phyloP scores from a whole-genome alignment of 1,140 invertebrate species.

The Coenobita brevimanus region DNA sequence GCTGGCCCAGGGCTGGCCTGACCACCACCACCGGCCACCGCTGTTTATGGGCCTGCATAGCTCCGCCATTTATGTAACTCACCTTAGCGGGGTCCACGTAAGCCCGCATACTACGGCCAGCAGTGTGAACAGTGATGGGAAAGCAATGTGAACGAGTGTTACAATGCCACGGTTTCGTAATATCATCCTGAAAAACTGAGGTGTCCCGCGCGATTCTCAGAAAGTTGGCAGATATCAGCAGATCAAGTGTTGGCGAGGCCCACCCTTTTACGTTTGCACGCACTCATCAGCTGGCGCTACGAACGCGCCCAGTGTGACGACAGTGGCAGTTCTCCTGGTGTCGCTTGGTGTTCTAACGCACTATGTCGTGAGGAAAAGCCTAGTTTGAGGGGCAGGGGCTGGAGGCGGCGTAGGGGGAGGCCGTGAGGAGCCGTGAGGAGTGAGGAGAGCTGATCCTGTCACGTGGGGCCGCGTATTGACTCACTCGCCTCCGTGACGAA shows the following conservation, averaged over 20 bases:
- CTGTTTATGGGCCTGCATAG: slow-evolving; percentile 67
- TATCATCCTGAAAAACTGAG: background rate
- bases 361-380: slow-evolving; percentile 59
- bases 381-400: slow-evolving; percentile 41
- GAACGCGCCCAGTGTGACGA: slow-evolving; percentile 47
- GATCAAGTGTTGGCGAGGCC: slow-evolving; percentile 60
- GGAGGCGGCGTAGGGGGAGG: slow-evolving; percentile 55
- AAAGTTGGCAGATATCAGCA: slow-evolving; percentile 19
- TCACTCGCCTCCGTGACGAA: slow-evolving; percentile 69
- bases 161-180: background rate
- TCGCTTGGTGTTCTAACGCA: slow-evolving; percentile 51
- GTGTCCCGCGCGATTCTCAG: background rate
- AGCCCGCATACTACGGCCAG: slow-evolving; percentile 38
- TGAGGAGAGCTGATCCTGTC: slow-evolving; percentile 61
- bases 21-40: slow-evolving; percentile 51
- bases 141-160: background rate
- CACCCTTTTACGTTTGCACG: slow-evolving; percentile 43
- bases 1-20: slow-evolving; percentile 56
- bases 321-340: slow-evolving; percentile 51
- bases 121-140: slow-evolving; percentile 3
- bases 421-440: slow-evolving; percentile 59
- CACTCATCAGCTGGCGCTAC: slow-evolving; percentile 60
- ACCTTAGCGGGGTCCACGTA: slow-evolving; percentile 58
- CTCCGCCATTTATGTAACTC: slow-evolving; percentile 66
- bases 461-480: slow-evolving; percentile 69